Base-by-base conservation (phyloP, 2,888 invertebrate genomes). In the Acleris literana region DNA sequence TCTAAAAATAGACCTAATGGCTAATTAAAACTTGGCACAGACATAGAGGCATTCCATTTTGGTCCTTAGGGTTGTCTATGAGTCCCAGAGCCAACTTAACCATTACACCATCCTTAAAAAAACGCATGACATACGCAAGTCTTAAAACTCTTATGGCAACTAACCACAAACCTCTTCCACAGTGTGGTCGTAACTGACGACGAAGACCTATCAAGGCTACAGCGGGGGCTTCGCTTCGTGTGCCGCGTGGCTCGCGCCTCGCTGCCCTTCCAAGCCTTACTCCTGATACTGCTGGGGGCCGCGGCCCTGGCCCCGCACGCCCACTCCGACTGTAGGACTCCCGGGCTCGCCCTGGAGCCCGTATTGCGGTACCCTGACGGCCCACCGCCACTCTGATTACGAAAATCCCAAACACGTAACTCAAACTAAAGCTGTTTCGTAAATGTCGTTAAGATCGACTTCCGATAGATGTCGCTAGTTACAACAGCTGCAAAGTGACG, bases 181-280 rank as follows among this genome's bases (percentile, higher is more conserved):
- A 90, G 90, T 76, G 81, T 80, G 81, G 80, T 74, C 67, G 79
- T 78, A 68, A 83, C 80, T 80, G 82, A 82, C 56, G 74, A 76
- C 25, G 87, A 84, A 54, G 85, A 84, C 16, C 72, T 91, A 69
- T 77, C 82, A 16, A 78, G 89, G 11, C 93, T 97, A 80, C 86
- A 82, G 69, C 95, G 96, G 78, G 96, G 97, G 65, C 96, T 96
- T 77, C 95, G 96, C 72, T 97, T 97, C 94, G 94, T 98, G 85
- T 96, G 97, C 76, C 95, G 99, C 80, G 98, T 98, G 75, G 95
- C 98, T 72, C 94, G 98, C 83, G 97, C 98, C 63, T 97, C 98
- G 22, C 94, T 99, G 73, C 99, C 99, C 61, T 97, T 99, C 85
- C 98, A 99, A 93, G 97, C 98, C 70, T 93, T 99, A 78, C 96